phyloP scores from a whole-genome alignment of 2,888 invertebrate genomes.

The Aspidiotus destructor region DNA sequence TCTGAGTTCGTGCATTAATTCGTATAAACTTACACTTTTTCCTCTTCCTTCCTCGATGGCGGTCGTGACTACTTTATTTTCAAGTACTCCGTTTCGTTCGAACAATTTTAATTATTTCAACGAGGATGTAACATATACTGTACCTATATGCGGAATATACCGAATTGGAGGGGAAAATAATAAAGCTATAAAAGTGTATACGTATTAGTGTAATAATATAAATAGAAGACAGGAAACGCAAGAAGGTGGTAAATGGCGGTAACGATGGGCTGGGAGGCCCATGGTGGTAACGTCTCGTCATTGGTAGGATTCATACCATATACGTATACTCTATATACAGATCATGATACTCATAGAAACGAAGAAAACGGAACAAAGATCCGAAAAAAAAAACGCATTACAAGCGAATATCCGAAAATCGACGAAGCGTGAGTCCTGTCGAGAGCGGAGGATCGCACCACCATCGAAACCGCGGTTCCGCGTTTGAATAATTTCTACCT shows the following conservation, averaged over 20 bases:
- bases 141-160: neutral
- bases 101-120: slow-evolving; percentile 27
- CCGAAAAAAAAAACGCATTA: slow-evolving; percentile 22
- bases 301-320: slow-evolving; percentile 15
- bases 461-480: neutral
- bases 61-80: neutral
- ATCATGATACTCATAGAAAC: slow-evolving; percentile 5
- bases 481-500: too few species aligned
- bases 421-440: slow-evolving; percentile 30
- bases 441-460: neutral
- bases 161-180: too few species aligned
- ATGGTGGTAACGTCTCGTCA: slow-evolving; percentile 1
- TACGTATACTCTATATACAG: neutral
- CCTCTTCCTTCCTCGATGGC: neutral
- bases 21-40: too few species aligned
- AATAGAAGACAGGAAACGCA: neutral
- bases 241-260: neutral
- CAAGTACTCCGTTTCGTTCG: neutral
- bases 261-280: neutral
- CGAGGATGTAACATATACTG: slow-evolving; percentile 20
- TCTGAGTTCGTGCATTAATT: too few species aligned
- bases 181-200: too few species aligned
- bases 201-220: too few species aligned
- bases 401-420: slow-evolving; percentile 23
- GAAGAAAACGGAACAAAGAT: slow-evolving; percentile 16